phyloP scores from a whole-genome alignment of 2,797 vertebrate genomes.

The Lutjanus argentimaculatus region DNA sequence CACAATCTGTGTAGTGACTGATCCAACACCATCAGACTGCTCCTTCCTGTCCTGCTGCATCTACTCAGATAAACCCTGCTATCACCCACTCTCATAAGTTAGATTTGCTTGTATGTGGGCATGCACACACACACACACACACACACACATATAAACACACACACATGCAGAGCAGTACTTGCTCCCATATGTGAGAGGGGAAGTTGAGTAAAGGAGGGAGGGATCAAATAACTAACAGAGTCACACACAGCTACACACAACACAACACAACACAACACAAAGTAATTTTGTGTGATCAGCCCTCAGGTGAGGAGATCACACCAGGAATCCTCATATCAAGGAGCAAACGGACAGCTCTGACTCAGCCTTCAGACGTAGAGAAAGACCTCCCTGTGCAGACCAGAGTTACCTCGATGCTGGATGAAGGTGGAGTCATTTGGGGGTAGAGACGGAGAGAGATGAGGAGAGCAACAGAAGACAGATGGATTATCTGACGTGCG shows the following conservation, averaged over 20 bases:
- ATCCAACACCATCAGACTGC: conserved; percentile 36
- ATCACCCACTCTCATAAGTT: conserved; percentile 66
- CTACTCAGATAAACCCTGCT: conserved; percentile 67
- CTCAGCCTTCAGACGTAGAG: conserved; percentile 32
- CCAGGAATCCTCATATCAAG: conserved; percentile 70
- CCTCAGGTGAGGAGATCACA: conserved; percentile 79
- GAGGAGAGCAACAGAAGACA: conserved; percentile 64
- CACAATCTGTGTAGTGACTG: conserved; percentile 32
- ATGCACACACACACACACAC: conserved; percentile 26
- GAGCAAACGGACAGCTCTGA: conserved; percentile 44
- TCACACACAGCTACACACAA: conserved; percentile 57
- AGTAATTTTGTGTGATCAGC: conserved; percentile 80
- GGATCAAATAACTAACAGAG: conserved; percentile 76
- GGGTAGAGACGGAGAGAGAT: conserved; percentile 45
- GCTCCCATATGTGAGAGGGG: conserved; percentile 80
- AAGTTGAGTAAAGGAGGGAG: conserved; percentile 74
- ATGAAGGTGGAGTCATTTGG: conserved; percentile 77
- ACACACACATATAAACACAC: conserved; percentile 43
- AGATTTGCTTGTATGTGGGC: conserved; percentile 52
- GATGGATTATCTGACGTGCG: conserved; percentile 75
- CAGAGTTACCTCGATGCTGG: conserved; percentile 61
- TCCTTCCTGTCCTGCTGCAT: conserved; percentile 57
- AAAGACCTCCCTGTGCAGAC: conserved; percentile 61
- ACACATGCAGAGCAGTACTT: conserved; percentile 68
- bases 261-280: conserved; percentile 61